Conservation (phyloP, 2,888 invertebrate genomes). For the Pasiphila rectangulata region DNA sequence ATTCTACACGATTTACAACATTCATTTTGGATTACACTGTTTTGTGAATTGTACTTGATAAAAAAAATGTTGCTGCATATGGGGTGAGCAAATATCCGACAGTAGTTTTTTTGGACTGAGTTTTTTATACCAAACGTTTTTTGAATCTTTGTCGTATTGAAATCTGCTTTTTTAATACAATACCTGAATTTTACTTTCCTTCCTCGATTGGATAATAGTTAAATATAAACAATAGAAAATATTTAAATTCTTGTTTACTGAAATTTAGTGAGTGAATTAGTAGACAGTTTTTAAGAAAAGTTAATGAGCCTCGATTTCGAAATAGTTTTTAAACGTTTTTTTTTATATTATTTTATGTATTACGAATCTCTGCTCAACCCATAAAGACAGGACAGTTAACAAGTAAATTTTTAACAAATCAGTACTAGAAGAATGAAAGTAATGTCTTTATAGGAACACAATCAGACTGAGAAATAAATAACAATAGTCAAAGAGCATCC, state of each 20-base stretch:
- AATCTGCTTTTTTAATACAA: too few relatives aligned
- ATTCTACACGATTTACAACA: conserved; percentile 51
- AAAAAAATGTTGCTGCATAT: conserved; percentile 33
- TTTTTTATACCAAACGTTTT: background rate
- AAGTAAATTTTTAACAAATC: conserved; percentile 14
- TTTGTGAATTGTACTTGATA: conserved; percentile 49
- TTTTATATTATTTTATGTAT: too few relatives aligned
- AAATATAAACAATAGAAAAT: too few relatives aligned
- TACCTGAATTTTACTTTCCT: too few relatives aligned
- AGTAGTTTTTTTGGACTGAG: background rate
- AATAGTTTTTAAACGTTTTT: too few relatives aligned
- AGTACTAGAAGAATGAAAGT: conserved; percentile 14
- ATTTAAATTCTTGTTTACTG: too few relatives aligned
- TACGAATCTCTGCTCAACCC: conserved; percentile 13
- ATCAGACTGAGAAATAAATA: conserved; percentile 21
- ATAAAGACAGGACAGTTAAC: conserved; percentile 7
- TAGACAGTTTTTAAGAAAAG: too few relatives aligned
- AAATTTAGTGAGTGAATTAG: too few relatives aligned
- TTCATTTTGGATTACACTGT: conserved; percentile 39
- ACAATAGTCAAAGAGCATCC: conserved; percentile 5
- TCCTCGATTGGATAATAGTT: too few relatives aligned
- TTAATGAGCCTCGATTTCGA: too few relatives aligned
- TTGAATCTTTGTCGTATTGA: too few relatives aligned
- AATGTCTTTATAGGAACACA: conserved; percentile 18
- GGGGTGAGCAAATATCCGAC: conserved; percentile 1